Conservation (phyloP, 2,888 invertebrate genomes). For the Emesis castigata region DNA sequence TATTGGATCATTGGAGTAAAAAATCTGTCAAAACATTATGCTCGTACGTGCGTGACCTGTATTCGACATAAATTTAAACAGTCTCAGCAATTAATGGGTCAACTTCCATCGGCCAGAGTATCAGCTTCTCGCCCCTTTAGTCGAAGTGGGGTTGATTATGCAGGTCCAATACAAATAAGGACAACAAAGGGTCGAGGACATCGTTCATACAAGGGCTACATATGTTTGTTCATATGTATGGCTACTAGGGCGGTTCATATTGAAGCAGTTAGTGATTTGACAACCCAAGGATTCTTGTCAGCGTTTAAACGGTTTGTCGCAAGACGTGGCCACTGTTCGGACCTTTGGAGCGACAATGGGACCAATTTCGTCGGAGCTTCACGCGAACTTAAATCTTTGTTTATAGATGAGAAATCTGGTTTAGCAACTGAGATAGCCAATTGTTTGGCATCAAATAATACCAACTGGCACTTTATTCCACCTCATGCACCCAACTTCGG, state of each 20-base stretch:
- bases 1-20: slow-evolving; percentile 52
- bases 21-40: slow-evolving; percentile 24
- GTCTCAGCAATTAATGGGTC: slow-evolving; percentile 52
- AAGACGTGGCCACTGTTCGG: slow-evolving; percentile 33
- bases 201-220: slow-evolving; percentile 37
- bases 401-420: slow-evolving; percentile 5
- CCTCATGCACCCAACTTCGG: slow-evolving; percentile 18
- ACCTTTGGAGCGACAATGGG: slow-evolving; percentile 31
- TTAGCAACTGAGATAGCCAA: slow-evolving; percentile 6
- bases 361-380: slow-evolving; percentile 19
- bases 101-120: slow-evolving; percentile 46
- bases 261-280: slow-evolving; percentile 52
- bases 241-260: slow-evolving; percentile 45
- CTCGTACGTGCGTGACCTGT: slow-evolving; percentile 49
- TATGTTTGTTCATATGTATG: slow-evolving; percentile 27
- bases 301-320: slow-evolving; percentile 38
- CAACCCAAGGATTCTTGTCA: slow-evolving; percentile 56
- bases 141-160: slow-evolving; percentile 54
- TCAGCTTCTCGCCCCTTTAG: slow-evolving; percentile 39
- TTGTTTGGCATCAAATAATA: slow-evolving; percentile 1
- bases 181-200: slow-evolving; percentile 56
- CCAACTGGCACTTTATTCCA: slow-evolving; percentile 29
- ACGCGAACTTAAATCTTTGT: slow-evolving; percentile 5
- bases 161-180: slow-evolving; percentile 50
- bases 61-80: slow-evolving; percentile 16